Base-by-base conservation (phyloP, 1,140 invertebrate genomes). In the Ganaspis sp. region DNA sequence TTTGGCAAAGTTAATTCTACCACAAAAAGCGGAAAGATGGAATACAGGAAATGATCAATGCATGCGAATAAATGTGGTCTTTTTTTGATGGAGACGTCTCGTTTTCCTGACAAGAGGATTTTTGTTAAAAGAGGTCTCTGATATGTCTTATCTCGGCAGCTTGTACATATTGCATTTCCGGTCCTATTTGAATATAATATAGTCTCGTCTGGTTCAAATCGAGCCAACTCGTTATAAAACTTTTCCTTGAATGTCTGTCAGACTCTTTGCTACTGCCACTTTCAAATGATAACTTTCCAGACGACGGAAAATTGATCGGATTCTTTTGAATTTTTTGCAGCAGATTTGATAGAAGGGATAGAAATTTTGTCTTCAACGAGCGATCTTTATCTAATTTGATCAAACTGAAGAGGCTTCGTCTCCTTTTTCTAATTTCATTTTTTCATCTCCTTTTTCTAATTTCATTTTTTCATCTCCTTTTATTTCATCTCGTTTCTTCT, bases 181-280 rank as follows among this genome's bases (percentile, higher is more conserved):
- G 45, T 49, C 17, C 45, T 8, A 49, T 49, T 49, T 49, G 45
- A 49, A 49, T 17, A 49, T 49, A 49, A n/a, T 49, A 17, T 49
- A 49, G 12, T n/a, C 42, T 45, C 3, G n/a, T 45, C 12, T n/a
- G n/a, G 29, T 34, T 34, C 2, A 34, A 34, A 49, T 49, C n/a
- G 45, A 49, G 45, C 45, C 45, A 49, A 49, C 45, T 49, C 45
- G 45, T 49, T 49, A 49, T 49, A 49, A 49, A 49, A 49, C 0
- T 49, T 49, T 17, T n/a, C 8, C 17, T n/a, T 49, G 45, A 49
- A 49, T 49, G 15, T 49, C 45, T 49, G 12, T 17, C n/a, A 9
- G 40, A 45, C 45, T 49, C 17, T 49, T 49, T 49, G n/a, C n/a
- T 0, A 45, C n/a, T 49, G n/a, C 45, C 45, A 49, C n/a, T 49